Evolutionary conservation across 2,113 vertebrate genomes (phyloP).

Genomic region (Anoplopoma fimbria): DNA sequence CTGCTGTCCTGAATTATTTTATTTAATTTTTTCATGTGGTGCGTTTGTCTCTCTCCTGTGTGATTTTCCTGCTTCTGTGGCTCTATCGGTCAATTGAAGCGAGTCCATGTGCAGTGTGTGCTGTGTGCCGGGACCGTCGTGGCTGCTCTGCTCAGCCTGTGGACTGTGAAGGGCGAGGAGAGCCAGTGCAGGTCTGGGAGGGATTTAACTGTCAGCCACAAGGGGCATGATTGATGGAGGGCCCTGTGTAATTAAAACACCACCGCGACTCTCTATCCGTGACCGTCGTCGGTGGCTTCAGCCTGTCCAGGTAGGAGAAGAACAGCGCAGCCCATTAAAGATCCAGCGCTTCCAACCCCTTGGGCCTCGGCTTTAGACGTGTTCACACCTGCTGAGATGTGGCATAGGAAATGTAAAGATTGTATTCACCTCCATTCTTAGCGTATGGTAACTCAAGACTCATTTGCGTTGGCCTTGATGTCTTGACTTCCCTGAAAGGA

Average conservation of each 20-base stretch:
- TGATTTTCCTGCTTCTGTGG: conserved; percentile 35
- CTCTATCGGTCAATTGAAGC: conserved; percentile 46
- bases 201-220: conserved; percentile 74
- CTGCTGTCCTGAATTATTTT: conserved; percentile 9
- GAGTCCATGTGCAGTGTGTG: conserved; percentile 7
- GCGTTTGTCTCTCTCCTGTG: conserved; percentile 28
- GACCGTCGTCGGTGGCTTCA: conserved; percentile 31
- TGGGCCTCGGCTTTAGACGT: conserved; percentile 26
- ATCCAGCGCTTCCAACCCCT: conserved; percentile 12
- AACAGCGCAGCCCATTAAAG: conserved; percentile 49
- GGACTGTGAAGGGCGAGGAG: conserved; percentile 77
- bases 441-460: conserved; percentile 41
- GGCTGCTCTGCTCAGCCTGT: conserved; percentile 53
- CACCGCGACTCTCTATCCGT: conserved; percentile 33
- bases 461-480: conserved; percentile 63
- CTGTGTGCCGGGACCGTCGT: conserved; percentile 38
- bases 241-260: conserved; percentile 69
- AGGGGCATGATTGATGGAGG: conserved; percentile 67
- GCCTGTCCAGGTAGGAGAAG: conserved; percentile 49
- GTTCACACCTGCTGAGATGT: conserved; percentile 41
- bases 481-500: conserved; percentile 51
- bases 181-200: conserved; percentile 57
- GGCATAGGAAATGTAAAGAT: conserved; percentile 43
- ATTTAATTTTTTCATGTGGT: conserved; percentile 13
- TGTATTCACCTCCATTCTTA: conserved; percentile 49